Conservation (phyloP, 1,140 invertebrate genomes). For the Leptinotarsa defecta region DNA sequence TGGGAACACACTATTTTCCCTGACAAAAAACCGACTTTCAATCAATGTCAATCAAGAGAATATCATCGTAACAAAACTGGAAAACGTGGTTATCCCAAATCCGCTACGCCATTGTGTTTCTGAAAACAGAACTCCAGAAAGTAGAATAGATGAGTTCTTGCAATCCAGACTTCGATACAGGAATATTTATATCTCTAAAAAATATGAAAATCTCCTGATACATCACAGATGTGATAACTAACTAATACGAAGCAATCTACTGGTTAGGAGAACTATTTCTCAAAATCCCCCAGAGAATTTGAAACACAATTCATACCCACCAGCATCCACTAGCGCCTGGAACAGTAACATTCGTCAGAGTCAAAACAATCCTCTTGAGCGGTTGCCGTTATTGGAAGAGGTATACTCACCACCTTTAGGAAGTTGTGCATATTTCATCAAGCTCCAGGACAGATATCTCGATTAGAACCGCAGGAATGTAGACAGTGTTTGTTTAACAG, state of each 20-base stretch:
- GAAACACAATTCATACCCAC: not conserved
- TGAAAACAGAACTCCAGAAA: too few species aligned
- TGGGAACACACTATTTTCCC: too few species aligned
- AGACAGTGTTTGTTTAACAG: conserved; percentile 39
- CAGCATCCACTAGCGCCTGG: not conserved
- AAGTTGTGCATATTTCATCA: conserved; percentile 38
- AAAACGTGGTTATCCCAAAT: too few species aligned
- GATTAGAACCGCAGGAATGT: conserved; percentile 39
- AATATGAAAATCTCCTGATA: too few species aligned
- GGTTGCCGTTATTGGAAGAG: not conserved
- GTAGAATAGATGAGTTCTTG: too few species aligned
- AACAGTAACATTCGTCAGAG: not conserved
- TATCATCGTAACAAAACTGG: too few species aligned
- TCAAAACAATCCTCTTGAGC: not conserved
- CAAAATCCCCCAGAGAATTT: not conserved
- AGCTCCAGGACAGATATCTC: conserved; percentile 34
- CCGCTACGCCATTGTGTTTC: too few species aligned
- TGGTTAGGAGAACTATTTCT: not conserved
- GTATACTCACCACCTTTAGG: not conserved
- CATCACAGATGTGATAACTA: too few species aligned
- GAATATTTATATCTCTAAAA: too few species aligned
- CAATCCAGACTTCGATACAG: too few species aligned
- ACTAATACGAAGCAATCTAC: not conserved
- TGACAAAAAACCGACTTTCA: too few species aligned
- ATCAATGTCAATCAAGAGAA: too few species aligned